Base-by-base conservation (phyloP, 2,888 invertebrate genomes). In the Chymomyza fuscimana region DNA sequence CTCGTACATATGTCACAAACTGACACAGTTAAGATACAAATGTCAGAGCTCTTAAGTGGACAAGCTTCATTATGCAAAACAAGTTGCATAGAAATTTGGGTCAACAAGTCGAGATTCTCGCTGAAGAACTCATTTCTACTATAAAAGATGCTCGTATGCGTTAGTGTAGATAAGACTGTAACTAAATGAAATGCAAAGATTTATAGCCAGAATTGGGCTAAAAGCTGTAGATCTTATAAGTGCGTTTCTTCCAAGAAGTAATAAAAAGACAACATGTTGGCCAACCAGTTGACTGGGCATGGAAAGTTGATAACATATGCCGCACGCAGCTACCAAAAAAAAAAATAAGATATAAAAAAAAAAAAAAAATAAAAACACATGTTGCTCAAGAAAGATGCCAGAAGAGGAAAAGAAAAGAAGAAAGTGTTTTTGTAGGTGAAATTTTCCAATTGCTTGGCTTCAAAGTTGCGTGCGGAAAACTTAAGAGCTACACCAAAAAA, bases 51-150 rank as follows among this genome's bases (percentile, higher is more conserved):
- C 61, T 73, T 67, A 76, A 78, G 6, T 46, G n/a, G 32, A 32
- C 36, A 60, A 60, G 60, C 60, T 60, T 60, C 60, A 60, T 81
- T 81, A 83, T 85, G 86, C 83, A 80, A 85, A 83, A 85, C 86
- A 65, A 87, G 83, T 82, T 63, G 66, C 40, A 59, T 29, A 58
- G 58, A 58, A 58, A 83, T 87, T 82, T 79, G 61, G 87, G 87
- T 81, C 83, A 80, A 66, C 83, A 80, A 66, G 52, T 63, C 51
- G 67, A 63, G 36, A 36, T 58, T 61, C 22, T 50, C 4, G 52
- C 22, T 12, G 46, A 46, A 19, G 72, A 69, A 61, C 73, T 36
- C 69, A 36, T 36, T 6, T 9, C 25, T 25, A 25, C 36, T 7
- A 36, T 36, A 46, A 46, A 10, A 46, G 40, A 10, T 46, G 40